Conservation (phyloP, 2,888 invertebrate species). For the Campaea margaritaria region DNA sequence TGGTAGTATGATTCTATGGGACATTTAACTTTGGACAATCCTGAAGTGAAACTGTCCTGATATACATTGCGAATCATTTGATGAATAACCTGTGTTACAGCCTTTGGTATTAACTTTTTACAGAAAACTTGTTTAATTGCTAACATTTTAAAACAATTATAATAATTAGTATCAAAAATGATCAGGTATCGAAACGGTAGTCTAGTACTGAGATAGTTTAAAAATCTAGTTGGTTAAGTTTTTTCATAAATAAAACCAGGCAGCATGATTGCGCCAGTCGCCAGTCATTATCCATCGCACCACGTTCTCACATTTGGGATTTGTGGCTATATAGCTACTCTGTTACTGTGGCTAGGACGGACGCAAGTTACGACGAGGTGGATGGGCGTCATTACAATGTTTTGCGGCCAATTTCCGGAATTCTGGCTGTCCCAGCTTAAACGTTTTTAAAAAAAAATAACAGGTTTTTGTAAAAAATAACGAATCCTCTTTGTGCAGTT, state of each 20-base stretch:
- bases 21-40: slow-evolving; percentile 45
- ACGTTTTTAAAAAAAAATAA: too few relatives aligned
- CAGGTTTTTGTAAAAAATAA: too few relatives aligned
- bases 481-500: too few relatives aligned
- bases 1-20: slow-evolving; percentile 59
- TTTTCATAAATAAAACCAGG: background rate
- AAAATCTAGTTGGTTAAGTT: slow-evolving; percentile 32
- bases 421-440: too few relatives aligned
- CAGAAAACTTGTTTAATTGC: slow-evolving; percentile 15
- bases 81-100: background rate
- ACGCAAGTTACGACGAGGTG: too few relatives aligned
- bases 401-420: too few relatives aligned
- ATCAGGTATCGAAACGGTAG: background rate
- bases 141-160: slow-evolving; percentile 30
- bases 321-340: too few relatives aligned
- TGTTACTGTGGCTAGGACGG: too few relatives aligned
- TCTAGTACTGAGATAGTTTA: background rate
- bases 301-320: too few relatives aligned
- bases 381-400: too few relatives aligned
- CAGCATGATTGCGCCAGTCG: too few relatives aligned
- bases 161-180: slow-evolving; percentile 1
- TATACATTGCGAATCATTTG: slow-evolving; percentile 34
- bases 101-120: slow-evolving; percentile 15
- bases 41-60: slow-evolving; percentile 51
- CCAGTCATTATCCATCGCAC: too few relatives aligned